Evolutionary conservation across 64 coral and sea anemone species (phyloP).

Genomic region (Astreopora myriophthalma): DNA sequence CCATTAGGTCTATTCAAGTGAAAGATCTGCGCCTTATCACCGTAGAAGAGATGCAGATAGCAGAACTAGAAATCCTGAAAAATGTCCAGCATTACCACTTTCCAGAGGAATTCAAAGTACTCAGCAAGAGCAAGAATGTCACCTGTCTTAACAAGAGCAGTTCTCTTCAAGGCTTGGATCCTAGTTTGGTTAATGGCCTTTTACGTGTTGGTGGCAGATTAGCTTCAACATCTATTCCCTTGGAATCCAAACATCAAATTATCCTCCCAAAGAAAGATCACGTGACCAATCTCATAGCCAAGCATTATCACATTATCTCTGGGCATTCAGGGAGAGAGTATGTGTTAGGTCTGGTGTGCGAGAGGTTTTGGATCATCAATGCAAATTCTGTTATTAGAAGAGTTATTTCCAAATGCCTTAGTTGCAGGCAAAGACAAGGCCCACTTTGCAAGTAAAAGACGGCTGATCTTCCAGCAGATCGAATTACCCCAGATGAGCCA

Average conservation of each 20-base stretch:
- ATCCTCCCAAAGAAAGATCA: constrained; percentile 38
- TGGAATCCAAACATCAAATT: constrained; percentile 32
- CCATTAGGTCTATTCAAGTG: not conserved
- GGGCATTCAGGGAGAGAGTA: constrained; percentile 30
- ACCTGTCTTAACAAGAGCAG: not conserved
- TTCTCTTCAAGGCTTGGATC: constrained; percentile 5
- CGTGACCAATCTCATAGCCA: not conserved
- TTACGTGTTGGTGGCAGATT: constrained; percentile 54
- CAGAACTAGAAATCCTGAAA: not conserved
- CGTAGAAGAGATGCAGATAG: not conserved
- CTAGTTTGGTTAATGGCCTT: not conserved
- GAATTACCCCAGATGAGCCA: not conserved
- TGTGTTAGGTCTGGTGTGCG: not conserved
- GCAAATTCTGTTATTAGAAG: not conserved
- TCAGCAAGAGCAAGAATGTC: not conserved
- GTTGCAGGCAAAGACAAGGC: not conserved
- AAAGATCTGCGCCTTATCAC: not conserved
- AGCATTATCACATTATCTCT: constrained; percentile 1
- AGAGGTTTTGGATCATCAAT: constrained; percentile 19
- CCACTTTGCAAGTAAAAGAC: constrained; percentile 3
- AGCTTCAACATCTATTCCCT: not conserved
- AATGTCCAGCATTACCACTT: not conserved
- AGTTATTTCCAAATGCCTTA: not conserved
- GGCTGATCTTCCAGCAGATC: not conserved
- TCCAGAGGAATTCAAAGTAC: not conserved